Evolutionary conservation across 1,140 invertebrate genomes (phyloP).

Genomic region (Pseudobourletiella spinata): DNA sequence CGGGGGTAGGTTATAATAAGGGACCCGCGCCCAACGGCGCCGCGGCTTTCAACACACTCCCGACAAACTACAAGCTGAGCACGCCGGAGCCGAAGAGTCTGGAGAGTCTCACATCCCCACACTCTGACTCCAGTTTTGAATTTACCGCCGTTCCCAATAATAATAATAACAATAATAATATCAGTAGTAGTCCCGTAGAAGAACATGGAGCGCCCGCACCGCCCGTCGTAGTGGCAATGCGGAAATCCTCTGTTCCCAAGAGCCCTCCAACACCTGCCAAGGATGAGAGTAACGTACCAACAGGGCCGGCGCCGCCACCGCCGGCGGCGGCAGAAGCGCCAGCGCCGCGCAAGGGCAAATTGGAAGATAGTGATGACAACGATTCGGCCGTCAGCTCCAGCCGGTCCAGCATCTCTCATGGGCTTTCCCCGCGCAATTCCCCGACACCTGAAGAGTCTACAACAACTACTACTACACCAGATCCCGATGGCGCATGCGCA

Average conservation of each 20-base stretch:
- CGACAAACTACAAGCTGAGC: slow-evolving; percentile 11
- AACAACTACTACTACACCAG: slow-evolving; percentile 41
- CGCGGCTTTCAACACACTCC: background rate
- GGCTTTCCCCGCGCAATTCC: slow-evolving; percentile 53
- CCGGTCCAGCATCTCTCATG: slow-evolving; percentile 58
- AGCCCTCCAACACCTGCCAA: slow-evolving; percentile 19
- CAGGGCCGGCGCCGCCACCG: slow-evolving; percentile 37
- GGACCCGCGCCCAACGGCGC: no score
- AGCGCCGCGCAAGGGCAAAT: slow-evolving; percentile 27
- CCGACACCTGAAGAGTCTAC: slow-evolving; percentile 45
- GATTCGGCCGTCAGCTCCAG: slow-evolving; percentile 75
- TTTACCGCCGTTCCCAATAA: slow-evolving; percentile 47
- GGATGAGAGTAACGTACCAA: slow-evolving; percentile 35
- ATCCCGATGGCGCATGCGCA: background rate
- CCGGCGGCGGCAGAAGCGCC: slow-evolving; percentile 42
- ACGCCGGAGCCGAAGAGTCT: slow-evolving; percentile 47
- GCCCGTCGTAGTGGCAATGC: no score
- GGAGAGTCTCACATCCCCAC: slow-evolving; percentile 52
- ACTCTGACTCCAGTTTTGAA: slow-evolving; percentile 49
- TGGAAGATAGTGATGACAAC: slow-evolving; percentile 65
- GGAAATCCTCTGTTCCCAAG: no score
- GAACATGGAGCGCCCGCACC: background rate
- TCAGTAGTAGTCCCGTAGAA: no score
- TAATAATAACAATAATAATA: no score
- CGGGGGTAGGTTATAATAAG: no score